These are phyloP conservation scores for Origma solitaria DNA, from an alignment of 2,113 vertebrate species.

Conservation along the genomic window DNA sequence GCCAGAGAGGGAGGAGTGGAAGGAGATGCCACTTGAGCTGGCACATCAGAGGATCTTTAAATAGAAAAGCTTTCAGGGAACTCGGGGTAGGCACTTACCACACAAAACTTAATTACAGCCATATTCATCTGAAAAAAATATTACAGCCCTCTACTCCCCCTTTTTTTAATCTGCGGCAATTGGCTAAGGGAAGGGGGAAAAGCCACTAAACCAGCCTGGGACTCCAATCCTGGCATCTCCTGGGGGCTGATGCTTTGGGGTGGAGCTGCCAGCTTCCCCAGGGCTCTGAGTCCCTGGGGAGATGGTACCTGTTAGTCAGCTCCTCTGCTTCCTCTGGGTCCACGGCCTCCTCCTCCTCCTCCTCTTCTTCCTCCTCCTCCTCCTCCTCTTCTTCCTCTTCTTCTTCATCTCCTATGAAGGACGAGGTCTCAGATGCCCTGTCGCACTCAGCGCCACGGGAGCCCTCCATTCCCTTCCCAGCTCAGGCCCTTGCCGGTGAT, in stretches of 20 bases:
- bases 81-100: neutral
- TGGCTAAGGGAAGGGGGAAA: neutral
- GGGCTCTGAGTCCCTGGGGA: neutral
- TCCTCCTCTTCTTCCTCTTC: neutral
- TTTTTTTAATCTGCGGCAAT: neutral
- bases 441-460: constrained; percentile 52
- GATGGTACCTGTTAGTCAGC: constrained; percentile 79
- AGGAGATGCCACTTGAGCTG: constrained; percentile 57
- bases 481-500: constrained; percentile 25
- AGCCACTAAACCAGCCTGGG: neutral
- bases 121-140: neutral
- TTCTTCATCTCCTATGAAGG: constrained; percentile 65
- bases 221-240: neutral
- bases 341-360: constrained; percentile 16
- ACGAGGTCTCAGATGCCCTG: constrained; percentile 63
- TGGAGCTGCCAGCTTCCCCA: neutral
- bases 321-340: constrained; percentile 77
- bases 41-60: constrained; percentile 41
- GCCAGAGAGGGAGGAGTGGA: constrained; percentile 25
- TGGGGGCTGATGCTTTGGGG: neutral
- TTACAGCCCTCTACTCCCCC: neutral
- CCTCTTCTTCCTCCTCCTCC: neutral
- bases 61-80: constrained; percentile 51
- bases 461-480: constrained; percentile 55
- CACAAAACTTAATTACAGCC: constrained; percentile 7